Evolutionary conservation across 2,888 invertebrate genomes (phyloP), one percentile per base, ranked within the genome.

Genomic region (Andrena chrysosceles): DNA sequence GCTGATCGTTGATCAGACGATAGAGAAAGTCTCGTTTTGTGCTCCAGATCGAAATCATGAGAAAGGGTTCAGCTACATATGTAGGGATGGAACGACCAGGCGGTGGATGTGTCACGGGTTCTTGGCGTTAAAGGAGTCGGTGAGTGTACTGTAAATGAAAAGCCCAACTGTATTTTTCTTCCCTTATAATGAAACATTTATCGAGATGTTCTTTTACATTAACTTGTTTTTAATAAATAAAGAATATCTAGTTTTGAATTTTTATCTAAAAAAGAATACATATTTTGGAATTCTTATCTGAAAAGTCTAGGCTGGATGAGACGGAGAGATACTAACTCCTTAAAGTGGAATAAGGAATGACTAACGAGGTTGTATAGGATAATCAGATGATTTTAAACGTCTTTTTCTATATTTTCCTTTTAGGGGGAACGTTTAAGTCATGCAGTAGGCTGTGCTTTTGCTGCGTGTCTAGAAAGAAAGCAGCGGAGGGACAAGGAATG

Each of bases 71-170:
- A 99, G 99, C 85, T 99, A 99, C 95, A 99, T 99, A 87, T 99
- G 99, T 94, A 96, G 99, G 80, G 99, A 99, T 94, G 99, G 99
- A 80, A 99, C 99, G 16, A 99, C 99, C 0, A 96, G 99, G 6
- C 96, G 99, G 23, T 99, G 99, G 99, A 99, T 99, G 99, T 99
- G 99, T 93, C 99, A 99, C 95, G 99, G 99, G 54, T 99, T 99
- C 94, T 95, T 99, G 87, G 99, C 99, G 70, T 95, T 97, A 71
- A 97, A 99, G 93, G 99, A 99, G 94, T 97, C 98, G 89, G 96
- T 96, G 93, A 95, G 95, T 89, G 13, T 16, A 23, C 0, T 20
- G 4, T 56, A 13, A 6, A n/a, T 20, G 10, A 33, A 29, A 20
- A 2, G 8, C 31, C 13, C 6, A 29, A 26, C 2, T 4, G 59